phyloP scores from a whole-genome alignment of 2,888 invertebrate species.

The Phytoseiulus persimilis region DNA sequence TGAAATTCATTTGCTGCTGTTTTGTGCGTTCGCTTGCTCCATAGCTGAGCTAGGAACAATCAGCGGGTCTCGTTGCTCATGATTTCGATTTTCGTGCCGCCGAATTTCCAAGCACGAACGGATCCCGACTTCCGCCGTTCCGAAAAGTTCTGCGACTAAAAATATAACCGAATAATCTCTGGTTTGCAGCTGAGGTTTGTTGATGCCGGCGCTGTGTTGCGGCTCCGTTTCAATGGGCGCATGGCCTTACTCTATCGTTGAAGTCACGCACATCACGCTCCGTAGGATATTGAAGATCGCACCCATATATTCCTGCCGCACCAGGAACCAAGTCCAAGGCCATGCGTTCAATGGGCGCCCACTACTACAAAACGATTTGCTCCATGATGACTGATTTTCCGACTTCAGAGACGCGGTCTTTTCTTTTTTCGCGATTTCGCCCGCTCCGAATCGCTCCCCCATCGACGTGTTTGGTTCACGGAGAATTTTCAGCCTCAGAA shows the following conservation, averaged over 20 bases:
- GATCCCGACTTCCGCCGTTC: not conserved
- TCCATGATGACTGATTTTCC: not conserved
- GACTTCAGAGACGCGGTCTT: not conserved
- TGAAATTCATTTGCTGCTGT: not conserved
- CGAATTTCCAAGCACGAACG: not conserved
- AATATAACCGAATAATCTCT: conserved; percentile 5
- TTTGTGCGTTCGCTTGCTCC: not conserved
- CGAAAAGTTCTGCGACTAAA: not conserved
- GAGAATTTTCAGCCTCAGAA: not conserved
- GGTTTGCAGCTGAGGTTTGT: not conserved
- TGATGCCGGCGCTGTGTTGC: not conserved
- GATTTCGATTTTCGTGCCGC: not conserved
- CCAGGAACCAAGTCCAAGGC: conserved; percentile 5
- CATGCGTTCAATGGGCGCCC: not conserved
- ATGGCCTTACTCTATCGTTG: not conserved
- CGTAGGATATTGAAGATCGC: not conserved
- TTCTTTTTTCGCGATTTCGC: not conserved
- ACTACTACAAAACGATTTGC: not conserved
- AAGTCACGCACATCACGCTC: not conserved
- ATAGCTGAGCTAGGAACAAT: not conserved
- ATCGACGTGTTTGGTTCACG: not conserved
- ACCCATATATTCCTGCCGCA: not conserved
- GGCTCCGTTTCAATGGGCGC: not conserved
- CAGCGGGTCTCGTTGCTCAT: not conserved
- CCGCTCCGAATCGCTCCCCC: not conserved